Base-by-base conservation (phyloP, 2,797 vertebrate genomes). In the Danionella dracula region DNA sequence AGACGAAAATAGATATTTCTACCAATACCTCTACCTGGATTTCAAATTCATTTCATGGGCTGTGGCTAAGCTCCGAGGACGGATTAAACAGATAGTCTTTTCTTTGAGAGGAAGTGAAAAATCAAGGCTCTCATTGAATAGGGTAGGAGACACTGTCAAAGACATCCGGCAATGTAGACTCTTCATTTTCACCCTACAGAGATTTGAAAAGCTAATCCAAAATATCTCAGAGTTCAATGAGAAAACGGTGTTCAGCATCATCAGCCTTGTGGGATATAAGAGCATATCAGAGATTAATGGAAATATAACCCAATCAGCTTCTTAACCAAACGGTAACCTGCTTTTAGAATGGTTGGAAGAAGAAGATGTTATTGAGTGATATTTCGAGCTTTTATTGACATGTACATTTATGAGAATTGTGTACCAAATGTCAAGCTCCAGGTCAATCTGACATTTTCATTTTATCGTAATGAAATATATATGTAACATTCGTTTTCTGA, bases 81-180 rank as follows among this genome's bases (percentile, higher is more conserved):
- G 86, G 88, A 88, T 89, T 89, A 89, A 82, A 81, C 81, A 78
- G 83, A 85, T 84, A 85, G 86, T 82, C 81, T 76, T 32, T 58
- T 68, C 54, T 83, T 83, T 86, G 73, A 86, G 83, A 85, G 84
- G 82, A 78, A 79, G 76, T 73, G 63, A 81, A 81, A 27, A 81
- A 79, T 66, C n/a, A 66, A 66, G 55, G 50, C 73, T 56, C 51
- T 66, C 42, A 29, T 53, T 61, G 70, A 70, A 73, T 45, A 48
- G 70, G 51, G 19, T 35, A 57, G 45, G 53, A 67, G 31, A 21
- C 37, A 27, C 23, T 13, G n/a, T 35, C 12, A 60, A 60, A 59
- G 16, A 34, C 34, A 58, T 38, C 65, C 59, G 31, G 31, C 8
- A 3, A 32, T 10, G 34, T 31, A 44, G 21, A 27, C 42, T 48